A percentile compares a stretch with the other conserved stretches of the same genome.
Conservation (phyloP, 1,140 invertebrate species). For the Pogonomyrmex barbatus region DNA sequence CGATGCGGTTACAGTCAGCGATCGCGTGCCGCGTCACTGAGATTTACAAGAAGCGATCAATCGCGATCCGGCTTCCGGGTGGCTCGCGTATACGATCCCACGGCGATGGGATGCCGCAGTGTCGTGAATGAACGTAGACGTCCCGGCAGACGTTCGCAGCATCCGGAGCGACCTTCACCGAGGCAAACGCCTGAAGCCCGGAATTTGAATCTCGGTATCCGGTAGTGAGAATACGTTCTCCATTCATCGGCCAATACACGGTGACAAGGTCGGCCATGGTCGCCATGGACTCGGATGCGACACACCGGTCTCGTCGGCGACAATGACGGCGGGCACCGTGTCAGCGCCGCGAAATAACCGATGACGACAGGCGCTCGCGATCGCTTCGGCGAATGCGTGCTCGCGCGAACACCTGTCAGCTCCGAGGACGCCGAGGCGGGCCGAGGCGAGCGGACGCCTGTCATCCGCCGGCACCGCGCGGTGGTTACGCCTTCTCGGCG, state of each 20-base stretch:
- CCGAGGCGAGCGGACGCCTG: conserved; percentile 15
- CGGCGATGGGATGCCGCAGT: background rate
- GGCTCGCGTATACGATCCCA: too few relatives aligned
- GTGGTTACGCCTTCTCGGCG: conserved; percentile 27
- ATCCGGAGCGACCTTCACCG: background rate
- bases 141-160: background rate
- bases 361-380: conserved; percentile 35
- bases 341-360: conserved; percentile 60
- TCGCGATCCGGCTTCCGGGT: background rate
- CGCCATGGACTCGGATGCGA: conserved; percentile 43
- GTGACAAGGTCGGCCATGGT: conserved; percentile 51
- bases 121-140: conserved; percentile 26
- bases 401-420: conserved; percentile 55
- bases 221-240: conserved; percentile 3
- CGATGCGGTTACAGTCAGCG: background rate
- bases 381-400: background rate
- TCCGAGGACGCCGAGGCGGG: background rate
- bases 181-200: too few relatives aligned
- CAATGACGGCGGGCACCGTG: conserved; percentile 10
- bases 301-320: conserved; percentile 8
- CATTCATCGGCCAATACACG: conserved; percentile 41
- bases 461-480: conserved; percentile 16
- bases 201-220: background rate
- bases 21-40: background rate
- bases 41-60: background rate